Evolutionary conservation across 2,113 vertebrate species (phyloP), one percentile per base, ranked within the genome.

Genomic region (Syngnathus floridae): DNA sequence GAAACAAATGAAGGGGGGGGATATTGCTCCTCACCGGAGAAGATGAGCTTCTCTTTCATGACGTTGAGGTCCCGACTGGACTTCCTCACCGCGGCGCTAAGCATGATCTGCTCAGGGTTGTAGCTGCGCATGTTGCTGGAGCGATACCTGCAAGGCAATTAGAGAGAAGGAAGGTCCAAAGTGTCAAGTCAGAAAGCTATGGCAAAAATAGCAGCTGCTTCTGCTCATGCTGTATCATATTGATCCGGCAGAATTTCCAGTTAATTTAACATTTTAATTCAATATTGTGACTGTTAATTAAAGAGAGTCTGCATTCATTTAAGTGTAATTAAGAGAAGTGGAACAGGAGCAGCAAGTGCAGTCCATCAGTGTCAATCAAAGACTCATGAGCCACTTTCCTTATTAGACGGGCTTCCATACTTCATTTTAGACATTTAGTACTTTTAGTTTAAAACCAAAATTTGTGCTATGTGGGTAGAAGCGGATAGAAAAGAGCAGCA

Each of bases 21-120:
- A 3, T 0, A 31, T 31, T 56, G 7, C 11, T 51, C 12, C 80
- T 56, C 81, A 99, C 96, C 96, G 52, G 95, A 94, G 88, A 98
- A 98, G 78, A 98, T 98, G 16, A 98, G 93, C 76, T 98, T 99
- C 87, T 99, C 95, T 85, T 99, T 99, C 97, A 99, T 99, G 86
- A 98, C 94, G 81, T 94, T 95, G 81, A 98, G 92, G 0, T 99
- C 96, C 51, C 92, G 89, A 87, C 94, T 98, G 74, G 92, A 91
- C 56, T 93, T 87, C 74, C 89, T 88, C 48, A 97, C 96, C 0
- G 95, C 92, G 0, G 97, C 94, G 0, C 94, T 99, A 80, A 99
- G 92, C 96, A 98, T 98, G 86, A 99, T 98, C 89, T 98, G 97
- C 74, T 99, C 97, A 0, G 97, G 96, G 87, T 98, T 98, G 85